Evolutionary conservation across 2,797 vertebrate genomes (phyloP).

Genomic region (Danionella dracula): DNA sequence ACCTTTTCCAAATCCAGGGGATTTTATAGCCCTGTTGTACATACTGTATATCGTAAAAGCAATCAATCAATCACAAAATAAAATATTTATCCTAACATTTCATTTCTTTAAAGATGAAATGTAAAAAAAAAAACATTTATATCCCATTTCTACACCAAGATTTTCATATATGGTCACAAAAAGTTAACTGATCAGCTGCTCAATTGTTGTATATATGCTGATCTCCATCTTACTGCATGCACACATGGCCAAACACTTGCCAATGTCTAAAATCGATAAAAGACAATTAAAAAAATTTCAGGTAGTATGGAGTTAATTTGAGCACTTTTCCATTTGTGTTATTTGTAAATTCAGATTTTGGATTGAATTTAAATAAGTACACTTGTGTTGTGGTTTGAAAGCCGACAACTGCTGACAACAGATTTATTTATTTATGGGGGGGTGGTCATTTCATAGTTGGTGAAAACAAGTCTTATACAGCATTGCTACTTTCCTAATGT

Average conservation of each 20-base stretch:
- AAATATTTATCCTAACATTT: background rate
- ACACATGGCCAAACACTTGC: slow-evolving; percentile 83
- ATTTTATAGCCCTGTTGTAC: slow-evolving; percentile 12
- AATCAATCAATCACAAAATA: background rate
- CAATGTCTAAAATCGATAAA: slow-evolving; percentile 52
- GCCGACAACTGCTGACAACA: too few relatives aligned
- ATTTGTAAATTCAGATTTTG: slow-evolving; percentile 1
- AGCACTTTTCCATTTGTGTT: background rate
- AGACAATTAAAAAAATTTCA: background rate
- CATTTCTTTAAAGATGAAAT: slow-evolving; percentile 7
- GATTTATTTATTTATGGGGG: too few relatives aligned
- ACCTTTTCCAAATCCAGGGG: background rate
- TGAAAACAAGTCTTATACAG: too few relatives aligned
- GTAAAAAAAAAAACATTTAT: slow-evolving; percentile 22
- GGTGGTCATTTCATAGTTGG: too few relatives aligned
- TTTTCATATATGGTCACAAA: slow-evolving; percentile 56
- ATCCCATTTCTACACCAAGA: slow-evolving; percentile 28
- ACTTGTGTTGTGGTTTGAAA: background rate
- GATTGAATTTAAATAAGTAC: background rate
- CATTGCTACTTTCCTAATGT: too few relatives aligned
- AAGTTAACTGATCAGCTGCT: slow-evolving; percentile 75
- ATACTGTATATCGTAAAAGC: slow-evolving; percentile 58
- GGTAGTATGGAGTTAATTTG: slow-evolving; percentile 3
- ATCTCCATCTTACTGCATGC: slow-evolving; percentile 93
- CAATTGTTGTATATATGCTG: slow-evolving; percentile 95